phyloP scores from a whole-genome alignment of 1,140 invertebrate species.

The Diploscapter pachys region DNA sequence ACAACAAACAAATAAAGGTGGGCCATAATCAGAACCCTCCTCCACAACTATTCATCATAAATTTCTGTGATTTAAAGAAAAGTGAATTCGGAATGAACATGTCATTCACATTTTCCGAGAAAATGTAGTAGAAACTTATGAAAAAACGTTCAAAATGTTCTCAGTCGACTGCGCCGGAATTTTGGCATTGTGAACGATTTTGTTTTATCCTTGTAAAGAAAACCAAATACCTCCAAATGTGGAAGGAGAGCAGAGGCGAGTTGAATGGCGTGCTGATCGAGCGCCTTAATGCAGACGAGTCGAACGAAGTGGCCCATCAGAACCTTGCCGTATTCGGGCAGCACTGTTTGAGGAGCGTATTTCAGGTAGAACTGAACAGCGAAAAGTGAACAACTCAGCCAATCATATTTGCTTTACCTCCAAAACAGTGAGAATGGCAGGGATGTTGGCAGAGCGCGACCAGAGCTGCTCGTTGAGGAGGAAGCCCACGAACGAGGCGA shows the following conservation, averaged over 20 bases:
- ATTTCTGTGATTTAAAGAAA: too few species aligned
- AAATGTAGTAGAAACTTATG: too few species aligned
- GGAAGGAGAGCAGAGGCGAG: constrained; percentile 19
- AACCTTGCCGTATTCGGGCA: neutral
- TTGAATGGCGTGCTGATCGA: constrained; percentile 29
- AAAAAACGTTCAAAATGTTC: too few species aligned
- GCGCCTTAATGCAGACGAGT: constrained; percentile 15
- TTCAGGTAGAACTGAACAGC: constrained; percentile 4
- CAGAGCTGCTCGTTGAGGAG: constrained; percentile 25
- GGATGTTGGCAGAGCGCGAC: constrained; percentile 22
- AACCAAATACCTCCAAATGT: constrained; percentile 5
- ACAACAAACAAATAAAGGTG: too few species aligned
- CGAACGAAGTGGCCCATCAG: constrained; percentile 15
- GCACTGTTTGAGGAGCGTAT: neutral
- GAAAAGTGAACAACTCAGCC: neutral
- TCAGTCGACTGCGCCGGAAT: too few species aligned
- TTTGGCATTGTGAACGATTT: too few species aligned
- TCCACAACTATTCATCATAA: too few species aligned
- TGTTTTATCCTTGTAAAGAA: too few species aligned
- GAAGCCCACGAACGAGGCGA: constrained; percentile 23
- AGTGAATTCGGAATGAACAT: too few species aligned
- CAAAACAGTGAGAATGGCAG: constrained; percentile 26
- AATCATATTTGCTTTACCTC: constrained; percentile 9
- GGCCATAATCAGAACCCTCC: too few species aligned
- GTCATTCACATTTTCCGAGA: too few species aligned